These are phyloP conservation scores for Narcine bancroftii DNA, from an alignment of 2,113 vertebrate genomes.

Conservation along the genomic window DNA sequence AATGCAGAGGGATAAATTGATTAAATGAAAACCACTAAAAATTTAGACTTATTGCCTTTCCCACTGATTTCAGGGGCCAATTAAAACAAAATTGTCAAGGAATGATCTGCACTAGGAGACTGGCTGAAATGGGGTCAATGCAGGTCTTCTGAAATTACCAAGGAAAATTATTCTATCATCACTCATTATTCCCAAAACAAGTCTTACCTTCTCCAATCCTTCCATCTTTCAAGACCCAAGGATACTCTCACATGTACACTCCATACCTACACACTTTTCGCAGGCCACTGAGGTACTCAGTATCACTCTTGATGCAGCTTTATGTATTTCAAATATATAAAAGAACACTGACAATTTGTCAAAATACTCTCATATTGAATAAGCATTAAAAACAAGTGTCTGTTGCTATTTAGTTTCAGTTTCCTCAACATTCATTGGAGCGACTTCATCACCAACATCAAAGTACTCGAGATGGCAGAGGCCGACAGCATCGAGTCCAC, in stretches of 20 bases:
- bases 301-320: neutral
- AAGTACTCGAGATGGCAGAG: too few relatives aligned
- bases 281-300: neutral
- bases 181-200: neutral
- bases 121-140: too few relatives aligned
- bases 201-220: neutral
- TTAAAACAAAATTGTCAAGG: too few relatives aligned
- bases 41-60: too few relatives aligned
- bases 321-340: neutral
- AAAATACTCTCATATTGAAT: too few relatives aligned
- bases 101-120: too few relatives aligned
- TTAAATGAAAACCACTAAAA: neutral
- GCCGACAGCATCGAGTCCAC: too few relatives aligned
- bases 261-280: neutral
- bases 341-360: neutral
- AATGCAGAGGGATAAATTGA: neutral
- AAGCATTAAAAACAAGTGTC: too few relatives aligned
- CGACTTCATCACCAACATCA: too few relatives aligned
- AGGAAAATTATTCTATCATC: neutral
- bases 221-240: neutral
- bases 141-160: too few relatives aligned
- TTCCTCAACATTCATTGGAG: too few relatives aligned
- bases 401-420: neutral
- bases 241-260: neutral
- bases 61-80: too few relatives aligned